Base-by-base conservation (phyloP, 1,140 invertebrate genomes). In the Sinella curviseta region DNA sequence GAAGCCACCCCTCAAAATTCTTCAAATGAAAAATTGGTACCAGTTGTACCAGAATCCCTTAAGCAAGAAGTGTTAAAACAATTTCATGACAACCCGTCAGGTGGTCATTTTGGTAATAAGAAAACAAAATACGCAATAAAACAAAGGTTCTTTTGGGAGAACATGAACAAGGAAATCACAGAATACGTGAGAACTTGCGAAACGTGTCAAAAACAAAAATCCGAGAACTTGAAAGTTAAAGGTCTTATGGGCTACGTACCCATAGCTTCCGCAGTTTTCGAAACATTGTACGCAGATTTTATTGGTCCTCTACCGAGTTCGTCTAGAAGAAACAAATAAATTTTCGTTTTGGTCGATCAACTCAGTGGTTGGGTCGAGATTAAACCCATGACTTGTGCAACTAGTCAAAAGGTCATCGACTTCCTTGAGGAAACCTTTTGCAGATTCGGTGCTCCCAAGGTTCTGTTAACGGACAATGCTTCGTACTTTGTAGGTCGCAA, bases 121-220 rank as follows among this genome's bases (percentile, higher is more conserved):
- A 33, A 81, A 34, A 79, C 78, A 1, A 4, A 78, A 0, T 0
- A 76, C 2, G 36, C 73, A 35, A 26, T 81, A 12, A 74, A 35
- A 55, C 24, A 20, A 4, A 78, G 80, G 73, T 57, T 48, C 34
- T 79, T 48, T 34, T 79, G 78, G 78, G 31, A 39, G 24, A 33
- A 48, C 28, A 79, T 79, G 78, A 76, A 76, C 48, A 76, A 65
- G 17, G 75, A 79, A 12, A 79, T 79, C 14, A 8, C 20, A 33
- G 1, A 70, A 3, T 80, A 80, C 67, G 67, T 80, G 30, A 34
- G 54, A 28, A 67, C 60, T 0, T 77, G 79, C 33, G n/a, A 67
- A 20, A 70, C 26, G 1, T 80, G 79, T 77, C 79, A 80, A 34
- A 57, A 34, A 24, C 12, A 8, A 0, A 80, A 80, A 55, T 20